Evolutionary conservation across 2,113 vertebrate species (phyloP).

Genomic region (Falco punctatus): DNA sequence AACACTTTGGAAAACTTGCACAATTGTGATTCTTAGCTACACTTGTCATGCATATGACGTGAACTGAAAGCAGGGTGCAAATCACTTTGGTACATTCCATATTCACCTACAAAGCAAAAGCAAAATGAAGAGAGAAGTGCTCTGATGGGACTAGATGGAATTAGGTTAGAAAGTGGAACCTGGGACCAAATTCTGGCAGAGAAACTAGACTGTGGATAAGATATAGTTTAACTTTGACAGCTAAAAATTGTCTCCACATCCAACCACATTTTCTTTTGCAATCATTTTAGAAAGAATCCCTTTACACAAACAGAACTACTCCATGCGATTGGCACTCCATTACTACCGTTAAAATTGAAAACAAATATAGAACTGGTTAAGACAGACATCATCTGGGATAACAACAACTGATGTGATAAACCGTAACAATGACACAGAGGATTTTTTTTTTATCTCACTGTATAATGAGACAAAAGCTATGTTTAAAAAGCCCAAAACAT

Average conservation of each 20-base stretch:
- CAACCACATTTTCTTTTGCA: not conserved
- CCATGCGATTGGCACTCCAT: not conserved
- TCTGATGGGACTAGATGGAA: not conserved
- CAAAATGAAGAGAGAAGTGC: not conserved
- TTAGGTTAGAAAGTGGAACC: not conserved
- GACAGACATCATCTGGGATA: not conserved
- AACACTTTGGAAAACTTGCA: not conserved
- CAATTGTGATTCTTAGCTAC: not conserved
- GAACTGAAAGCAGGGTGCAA: not conserved
- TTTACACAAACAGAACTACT: not conserved
- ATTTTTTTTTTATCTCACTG: not conserved
- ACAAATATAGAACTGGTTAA: not conserved
- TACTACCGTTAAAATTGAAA: not conserved
- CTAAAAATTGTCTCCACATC: not conserved
- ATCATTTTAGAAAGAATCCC: not conserved
- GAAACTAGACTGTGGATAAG: not conserved
- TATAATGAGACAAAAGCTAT: not conserved
- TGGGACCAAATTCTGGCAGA: not conserved
- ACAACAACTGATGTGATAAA: not conserved
- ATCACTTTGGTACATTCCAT: not conserved
- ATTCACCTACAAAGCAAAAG: not conserved
- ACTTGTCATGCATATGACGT: rapidly evolving
- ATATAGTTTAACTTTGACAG: not conserved
- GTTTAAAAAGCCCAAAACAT: not conserved
- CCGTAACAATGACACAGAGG: not conserved